Base-by-base conservation (phyloP, 2,113 vertebrate genomes). In the Uria lomvia region DNA sequence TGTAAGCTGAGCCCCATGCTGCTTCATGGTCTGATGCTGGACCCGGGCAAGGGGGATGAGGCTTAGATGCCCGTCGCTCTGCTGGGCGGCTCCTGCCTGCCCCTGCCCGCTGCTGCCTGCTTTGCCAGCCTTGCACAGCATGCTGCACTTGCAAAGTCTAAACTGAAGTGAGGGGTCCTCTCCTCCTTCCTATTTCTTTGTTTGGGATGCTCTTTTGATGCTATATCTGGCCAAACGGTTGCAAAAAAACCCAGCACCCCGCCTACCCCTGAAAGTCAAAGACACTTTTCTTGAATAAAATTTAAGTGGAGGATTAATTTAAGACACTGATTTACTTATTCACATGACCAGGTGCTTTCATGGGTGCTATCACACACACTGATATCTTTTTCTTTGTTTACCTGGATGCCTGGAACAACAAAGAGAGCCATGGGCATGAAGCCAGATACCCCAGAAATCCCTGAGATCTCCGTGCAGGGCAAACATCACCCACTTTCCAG, bases 401-500 rank as follows among this genome's bases (percentile, higher is more conserved):
- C 18, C 38, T 63, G 76, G 21, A 42, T 1, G 15, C 43, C 22
- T 59, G 15, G 40, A 74, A 65, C 14, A 40, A 55, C 26, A 65
- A 63, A 67, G 10, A 17, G 16, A 62, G 17, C 19, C 55, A 38
- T 20, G 15, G 40, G 36, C 42, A 60, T 0, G 2, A 50, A 30
- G 7, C 16, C 22, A 74, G 26, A n/a, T 30, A 58, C 14, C 8
- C 66, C 36, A 8, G 47, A 87, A 85, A 59, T 23, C 53, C 32
- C 43, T 2, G 32, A 45, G 40, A 72, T 32, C 3, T 23, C n/a
- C 0, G 0, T 5, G 11, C 15, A 92, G 21, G 30, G 15, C 27
- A 89, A 91, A 71, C 0, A 0, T 3, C 1, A 0, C 2, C 0
- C 0, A 0, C 43, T 59, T 74, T 38, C 47, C 56, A n/a, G 29